phyloP scores from a whole-genome alignment of 2,113 vertebrate genomes.

The Chitala chitala region DNA sequence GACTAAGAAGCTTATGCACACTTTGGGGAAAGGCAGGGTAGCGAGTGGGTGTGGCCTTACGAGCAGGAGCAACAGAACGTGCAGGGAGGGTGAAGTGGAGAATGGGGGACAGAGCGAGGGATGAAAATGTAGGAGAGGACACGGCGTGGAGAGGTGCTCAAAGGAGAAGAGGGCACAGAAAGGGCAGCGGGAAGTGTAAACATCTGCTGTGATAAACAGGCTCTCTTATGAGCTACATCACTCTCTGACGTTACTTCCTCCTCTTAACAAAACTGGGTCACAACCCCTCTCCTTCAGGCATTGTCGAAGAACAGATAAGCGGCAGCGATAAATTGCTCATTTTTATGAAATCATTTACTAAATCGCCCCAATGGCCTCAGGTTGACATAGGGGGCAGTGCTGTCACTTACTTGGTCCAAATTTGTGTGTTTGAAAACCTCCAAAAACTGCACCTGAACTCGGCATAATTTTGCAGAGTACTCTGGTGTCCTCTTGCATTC shows the following conservation, averaged over 20 bases:
- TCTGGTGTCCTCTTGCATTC: neutral
- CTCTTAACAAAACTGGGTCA: neutral
- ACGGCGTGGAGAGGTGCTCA: conserved; percentile 9
- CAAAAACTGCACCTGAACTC: too few species aligned
- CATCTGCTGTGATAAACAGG: neutral
- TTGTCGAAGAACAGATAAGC: too few species aligned
- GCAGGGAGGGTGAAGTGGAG: conserved; percentile 40
- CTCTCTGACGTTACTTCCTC: neutral
- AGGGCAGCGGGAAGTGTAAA: neutral
- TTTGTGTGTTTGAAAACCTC: too few species aligned
- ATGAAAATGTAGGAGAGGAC: neutral
- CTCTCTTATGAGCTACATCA: neutral
- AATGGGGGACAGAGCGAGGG: neutral
- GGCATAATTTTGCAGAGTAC: too few species aligned
- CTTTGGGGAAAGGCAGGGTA: conserved; percentile 19
- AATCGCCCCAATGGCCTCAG: too few species aligned
- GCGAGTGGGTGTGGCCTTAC: neutral
- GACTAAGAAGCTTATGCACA: conserved; percentile 59
- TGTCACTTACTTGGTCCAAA: too few species aligned
- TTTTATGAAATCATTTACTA: too few species aligned
- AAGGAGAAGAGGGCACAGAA: neutral
- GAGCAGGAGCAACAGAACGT: conserved; percentile 17
- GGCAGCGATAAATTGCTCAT: too few species aligned
- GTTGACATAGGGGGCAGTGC: too few species aligned
- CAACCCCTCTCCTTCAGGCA: too few species aligned